Evolutionary conservation across 2,888 invertebrate genomes (phyloP).

Genomic region (Phaonia tiefii): DNA sequence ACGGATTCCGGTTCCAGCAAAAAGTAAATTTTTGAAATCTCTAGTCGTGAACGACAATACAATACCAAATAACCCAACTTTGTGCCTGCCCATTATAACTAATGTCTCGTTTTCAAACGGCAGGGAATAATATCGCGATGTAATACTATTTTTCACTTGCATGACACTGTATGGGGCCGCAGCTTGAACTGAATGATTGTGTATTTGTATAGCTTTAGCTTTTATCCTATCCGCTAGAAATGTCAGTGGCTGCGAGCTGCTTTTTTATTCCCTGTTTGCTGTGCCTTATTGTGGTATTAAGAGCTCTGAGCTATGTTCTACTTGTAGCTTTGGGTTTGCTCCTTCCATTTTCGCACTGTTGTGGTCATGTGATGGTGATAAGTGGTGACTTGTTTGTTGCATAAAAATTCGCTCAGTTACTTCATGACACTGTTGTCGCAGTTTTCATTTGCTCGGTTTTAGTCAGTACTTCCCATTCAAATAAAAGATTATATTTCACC

Average conservation of each 20-base stretch:
- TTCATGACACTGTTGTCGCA: constrained; percentile 47
- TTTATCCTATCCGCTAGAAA: constrained; percentile 11
- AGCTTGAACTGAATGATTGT: too few relatives aligned
- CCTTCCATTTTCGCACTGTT: constrained; percentile 68
- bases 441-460: too few relatives aligned
- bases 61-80: too few relatives aligned
- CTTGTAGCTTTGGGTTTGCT: constrained; percentile 57
- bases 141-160: too few relatives aligned
- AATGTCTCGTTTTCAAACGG: constrained; percentile 21
- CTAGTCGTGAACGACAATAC: too few relatives aligned
- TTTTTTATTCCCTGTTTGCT: neutral
- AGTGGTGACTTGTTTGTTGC: constrained; percentile 78
- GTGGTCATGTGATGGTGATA: constrained; percentile 76
- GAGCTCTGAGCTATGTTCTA: constrained; percentile 68
- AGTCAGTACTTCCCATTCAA: too few relatives aligned
- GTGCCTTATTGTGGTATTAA: constrained; percentile 22
- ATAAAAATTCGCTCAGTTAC: constrained; percentile 61
- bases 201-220: neutral
- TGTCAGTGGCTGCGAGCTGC: constrained; percentile 39
- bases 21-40: too few relatives aligned
- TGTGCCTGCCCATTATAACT: too few relatives aligned
- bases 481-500: too few relatives aligned
- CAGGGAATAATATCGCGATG: constrained; percentile 17
- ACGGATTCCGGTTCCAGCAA: too few relatives aligned
- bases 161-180: too few relatives aligned